phyloP scores from a whole-genome alignment of 2,797 vertebrate genomes.

The Periparus ater region DNA sequence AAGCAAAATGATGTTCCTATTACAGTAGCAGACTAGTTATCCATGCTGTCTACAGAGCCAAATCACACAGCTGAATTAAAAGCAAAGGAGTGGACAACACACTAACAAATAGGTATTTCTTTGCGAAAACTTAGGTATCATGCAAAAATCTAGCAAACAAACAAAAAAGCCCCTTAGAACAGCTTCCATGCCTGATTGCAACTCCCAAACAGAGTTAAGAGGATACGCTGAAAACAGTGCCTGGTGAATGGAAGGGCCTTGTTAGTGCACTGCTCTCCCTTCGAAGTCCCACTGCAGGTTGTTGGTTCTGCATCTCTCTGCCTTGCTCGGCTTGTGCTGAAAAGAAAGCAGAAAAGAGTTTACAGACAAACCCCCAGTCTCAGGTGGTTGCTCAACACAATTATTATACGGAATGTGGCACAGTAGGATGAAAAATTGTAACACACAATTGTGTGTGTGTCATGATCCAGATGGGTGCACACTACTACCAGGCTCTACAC shows the following conservation, averaged over 20 bases:
- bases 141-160: neutral
- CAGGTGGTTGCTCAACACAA: neutral
- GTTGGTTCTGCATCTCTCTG: conserved; percentile 78
- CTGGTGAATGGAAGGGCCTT: conserved; percentile 93
- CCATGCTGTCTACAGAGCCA: neutral
- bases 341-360: neutral
- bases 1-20: neutral
- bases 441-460: neutral
- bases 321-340: conserved; percentile 79
- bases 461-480: conserved; percentile 22
- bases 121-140: neutral
- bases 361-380: neutral
- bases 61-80: neutral
- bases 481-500: neutral
- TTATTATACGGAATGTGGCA: neutral
- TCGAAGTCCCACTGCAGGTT: conserved; percentile 87
- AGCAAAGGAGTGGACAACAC: neutral
- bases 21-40: neutral
- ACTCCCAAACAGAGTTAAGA: conserved; percentile 52
- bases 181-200: neutral
- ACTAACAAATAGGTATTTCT: neutral
- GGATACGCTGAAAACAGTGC: conserved; percentile 99
- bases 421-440: neutral
- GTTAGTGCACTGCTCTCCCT: conserved; percentile 89
- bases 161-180: neutral